phyloP scores from a whole-genome alignment of 1,140 invertebrate species.

The Apocrypta bakeri region DNA sequence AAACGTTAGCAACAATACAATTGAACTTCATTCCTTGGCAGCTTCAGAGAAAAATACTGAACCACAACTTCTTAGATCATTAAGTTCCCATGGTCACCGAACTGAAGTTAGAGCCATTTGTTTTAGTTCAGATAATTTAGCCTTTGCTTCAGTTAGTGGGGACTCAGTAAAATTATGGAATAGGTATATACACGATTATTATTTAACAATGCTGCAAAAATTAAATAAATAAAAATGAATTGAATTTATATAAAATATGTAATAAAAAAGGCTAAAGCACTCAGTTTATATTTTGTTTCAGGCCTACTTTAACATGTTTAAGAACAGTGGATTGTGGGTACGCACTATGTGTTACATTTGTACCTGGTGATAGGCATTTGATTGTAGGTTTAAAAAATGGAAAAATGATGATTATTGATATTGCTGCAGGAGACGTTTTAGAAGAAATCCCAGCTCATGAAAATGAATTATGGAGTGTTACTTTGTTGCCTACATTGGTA shows the following conservation, averaged over 20 bases:
- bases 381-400: constrained; percentile 93
- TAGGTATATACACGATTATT: constrained; percentile 74
- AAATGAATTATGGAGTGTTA: constrained; percentile 85
- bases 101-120: constrained; percentile 89
- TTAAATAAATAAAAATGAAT: too few relatives aligned
- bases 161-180: constrained; percentile 97
- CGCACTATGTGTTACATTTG: constrained; percentile 86
- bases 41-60: constrained; percentile 75
- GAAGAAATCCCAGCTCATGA: constrained; percentile 88
- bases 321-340: constrained; percentile 84
- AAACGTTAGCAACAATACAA: constrained; percentile 80
- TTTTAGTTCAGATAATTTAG: constrained; percentile 93
- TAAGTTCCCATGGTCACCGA: constrained; percentile 85
- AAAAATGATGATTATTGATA: constrained; percentile 89
- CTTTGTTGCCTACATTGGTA: constrained; percentile 85
- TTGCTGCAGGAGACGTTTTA: constrained; percentile 85
- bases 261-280: constrained; percentile 13
- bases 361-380: constrained; percentile 93
- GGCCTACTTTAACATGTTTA: constrained; percentile 86
- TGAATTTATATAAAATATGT: background rate
- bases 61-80: constrained; percentile 70
- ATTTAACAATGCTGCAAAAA: too few relatives aligned
- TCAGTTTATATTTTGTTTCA: constrained; percentile 64
- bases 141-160: constrained; percentile 87
- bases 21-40: constrained; percentile 80